Percentiles rank a stretch among this genome's conserved stretches.
Evolutionary conservation across 2,113 vertebrate species (phyloP).

Genomic region (Eleginops maclovinus): DNA sequence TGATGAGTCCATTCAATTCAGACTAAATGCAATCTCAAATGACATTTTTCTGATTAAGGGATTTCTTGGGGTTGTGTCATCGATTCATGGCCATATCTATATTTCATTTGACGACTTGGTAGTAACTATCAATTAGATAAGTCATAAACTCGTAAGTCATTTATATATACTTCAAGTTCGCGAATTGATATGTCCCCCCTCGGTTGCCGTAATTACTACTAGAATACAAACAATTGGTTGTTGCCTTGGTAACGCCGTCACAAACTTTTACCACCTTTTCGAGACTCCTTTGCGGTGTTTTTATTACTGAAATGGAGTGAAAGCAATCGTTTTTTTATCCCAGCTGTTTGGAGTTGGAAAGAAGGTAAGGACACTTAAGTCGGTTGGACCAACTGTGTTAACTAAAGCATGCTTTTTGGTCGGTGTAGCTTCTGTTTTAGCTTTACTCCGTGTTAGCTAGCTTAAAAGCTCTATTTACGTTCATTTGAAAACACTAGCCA

Average conservation of each 20-base stretch:
- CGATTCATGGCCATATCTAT: background rate
- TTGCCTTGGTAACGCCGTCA: conserved; percentile 25
- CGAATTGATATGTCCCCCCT: conserved; percentile 35
- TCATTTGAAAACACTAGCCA: background rate
- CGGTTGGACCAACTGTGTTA: background rate
- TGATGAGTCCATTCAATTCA: background rate
- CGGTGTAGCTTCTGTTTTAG: background rate
- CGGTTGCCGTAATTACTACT: conserved; percentile 53
- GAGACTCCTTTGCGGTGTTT: background rate
- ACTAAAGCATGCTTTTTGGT: no score
- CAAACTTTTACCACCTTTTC: background rate
- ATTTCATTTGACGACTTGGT: background rate
- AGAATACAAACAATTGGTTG: conserved; percentile 2
- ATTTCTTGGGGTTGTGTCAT: background rate
- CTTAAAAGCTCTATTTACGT: background rate
- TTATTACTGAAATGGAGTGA: background rate
- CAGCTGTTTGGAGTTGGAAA: background rate
- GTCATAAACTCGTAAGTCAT: background rate
- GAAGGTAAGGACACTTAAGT: conserved; percentile 20
- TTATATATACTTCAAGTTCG: background rate
- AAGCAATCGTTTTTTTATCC: background rate
- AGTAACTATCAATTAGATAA: background rate
- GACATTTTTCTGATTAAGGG: background rate
- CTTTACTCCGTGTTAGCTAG: background rate
- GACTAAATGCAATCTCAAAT: background rate